Evolutionary conservation across 2,113 vertebrate genomes (phyloP), one percentile per base, ranked within the genome.

Genomic region (Gopherus evgoodei): DNA sequence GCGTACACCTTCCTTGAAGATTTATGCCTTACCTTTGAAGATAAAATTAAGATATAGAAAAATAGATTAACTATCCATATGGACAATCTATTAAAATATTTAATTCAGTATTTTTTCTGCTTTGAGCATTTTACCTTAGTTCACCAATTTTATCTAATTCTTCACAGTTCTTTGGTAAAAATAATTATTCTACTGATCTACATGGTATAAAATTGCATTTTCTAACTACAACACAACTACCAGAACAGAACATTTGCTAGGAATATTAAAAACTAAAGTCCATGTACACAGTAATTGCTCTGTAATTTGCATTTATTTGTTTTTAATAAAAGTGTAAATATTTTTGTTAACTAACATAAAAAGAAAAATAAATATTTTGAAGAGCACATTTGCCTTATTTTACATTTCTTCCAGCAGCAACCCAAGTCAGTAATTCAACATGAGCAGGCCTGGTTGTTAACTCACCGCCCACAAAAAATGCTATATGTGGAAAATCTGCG

Each of bases 1-100:
- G 99, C 99, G 56, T 99, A 99, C 5, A 99, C 99, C 95, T 99
- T 99, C 90, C 98, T 98, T 65, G 99, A 99, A 31, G 99, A 99
- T 98, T 99, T 99, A 98, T 99, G 99, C 95, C 99, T 99, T 89
- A 99, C 99, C 99, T 99, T 95, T 84, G 94, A 98, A 98, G 93
- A 95, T 24, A 96, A 96, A 52, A 0, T 8, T 38, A 42, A 92
- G 3, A 90, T 24, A 57, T 0, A 12, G 29, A 86, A 91, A 42
- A 49, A 47, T 52, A 72, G 4, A 75, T 25, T 69, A 91, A 12
- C 50, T 85, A 81, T 16, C 3, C 83, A 57, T 38, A 69, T 72
- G 50, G 90, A 86, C 57, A 89, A 59, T 72, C 69, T 5, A 53
- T 3, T 13, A 90, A 84, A 6, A 83, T 31, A 87, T 25, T 19